Evolutionary conservation across 1,140 invertebrate genomes (phyloP).

Genomic region (Campoletis sonorensis): DNA sequence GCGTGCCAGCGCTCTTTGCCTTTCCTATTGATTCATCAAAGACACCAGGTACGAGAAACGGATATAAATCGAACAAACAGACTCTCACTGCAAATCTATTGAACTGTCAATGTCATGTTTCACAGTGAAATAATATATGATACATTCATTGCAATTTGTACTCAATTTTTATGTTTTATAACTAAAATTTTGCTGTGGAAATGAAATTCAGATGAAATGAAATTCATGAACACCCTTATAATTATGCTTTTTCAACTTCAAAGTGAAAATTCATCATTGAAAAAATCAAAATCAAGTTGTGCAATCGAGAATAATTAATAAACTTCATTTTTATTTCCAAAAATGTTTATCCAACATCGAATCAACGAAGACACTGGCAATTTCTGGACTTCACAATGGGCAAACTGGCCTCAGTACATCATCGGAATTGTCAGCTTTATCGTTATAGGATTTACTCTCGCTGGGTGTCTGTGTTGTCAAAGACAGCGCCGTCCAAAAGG

Average conservation of each 20-base stretch:
- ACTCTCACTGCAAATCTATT: background rate
- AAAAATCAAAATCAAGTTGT: too few species aligned
- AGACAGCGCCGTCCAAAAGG: conserved; percentile 70
- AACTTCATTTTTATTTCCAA: too few species aligned
- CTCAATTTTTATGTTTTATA: too few species aligned
- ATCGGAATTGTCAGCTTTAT: conserved; percentile 65
- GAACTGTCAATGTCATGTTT: background rate
- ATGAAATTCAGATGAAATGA: too few species aligned
- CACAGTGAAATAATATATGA: background rate
- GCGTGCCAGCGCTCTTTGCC: background rate
- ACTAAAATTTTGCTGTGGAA: too few species aligned
- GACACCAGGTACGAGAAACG: conserved; percentile 27
- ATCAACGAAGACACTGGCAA: conserved; percentile 14
- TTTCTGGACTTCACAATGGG: conserved; percentile 61
- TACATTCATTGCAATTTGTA: too few species aligned
- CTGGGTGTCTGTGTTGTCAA: conserved; percentile 72
- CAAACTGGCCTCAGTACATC: conserved; percentile 66
- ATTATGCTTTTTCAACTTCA: too few species aligned
- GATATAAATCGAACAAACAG: background rate
- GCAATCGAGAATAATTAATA: too few species aligned
- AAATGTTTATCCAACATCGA: background rate
- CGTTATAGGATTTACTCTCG: conserved; percentile 67
- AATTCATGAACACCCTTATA: too few species aligned
- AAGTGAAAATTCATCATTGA: too few species aligned
- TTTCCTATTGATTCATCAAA: conserved; percentile 42